Percentiles rank a stretch among this genome's conserved stretches.
phyloP scores from a whole-genome alignment of 53 echinoderm and acorn worm species.

The Pentamera pediparva region DNA sequence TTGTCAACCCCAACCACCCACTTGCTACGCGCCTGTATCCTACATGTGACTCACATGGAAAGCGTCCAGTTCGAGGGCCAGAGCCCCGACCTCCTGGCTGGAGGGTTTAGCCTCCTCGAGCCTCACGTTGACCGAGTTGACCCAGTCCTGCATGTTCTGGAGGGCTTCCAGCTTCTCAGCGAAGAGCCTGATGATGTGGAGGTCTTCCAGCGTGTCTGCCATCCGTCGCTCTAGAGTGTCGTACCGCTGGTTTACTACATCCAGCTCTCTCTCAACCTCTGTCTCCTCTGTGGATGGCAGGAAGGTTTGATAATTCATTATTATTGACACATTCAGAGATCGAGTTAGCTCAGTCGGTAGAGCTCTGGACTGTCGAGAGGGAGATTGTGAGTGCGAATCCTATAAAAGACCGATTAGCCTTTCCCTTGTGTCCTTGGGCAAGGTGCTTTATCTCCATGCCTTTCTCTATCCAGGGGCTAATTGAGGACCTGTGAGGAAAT shows the following conservation, averaged over 20 bases:
- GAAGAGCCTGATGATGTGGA: constrained; percentile 78
- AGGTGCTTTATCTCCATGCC: no score
- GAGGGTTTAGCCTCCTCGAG: constrained; percentile 65
- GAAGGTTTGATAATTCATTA: no score
- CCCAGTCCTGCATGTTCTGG: constrained; percentile 84
- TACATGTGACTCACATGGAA: constrained; percentile 77
- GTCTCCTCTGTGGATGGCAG: constrained; percentile 81
- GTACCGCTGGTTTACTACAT: constrained; percentile 67
- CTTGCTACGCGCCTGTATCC: no score
- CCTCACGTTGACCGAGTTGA: constrained; percentile 54
- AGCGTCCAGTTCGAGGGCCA: constrained; percentile 68
- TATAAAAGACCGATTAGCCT: no score
- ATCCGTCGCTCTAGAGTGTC: constrained; percentile 75
- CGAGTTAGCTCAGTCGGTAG: no score
- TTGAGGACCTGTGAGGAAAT: no score
- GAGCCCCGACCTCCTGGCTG: constrained; percentile 64
- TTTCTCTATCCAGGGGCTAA: no score
- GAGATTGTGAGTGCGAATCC: no score
- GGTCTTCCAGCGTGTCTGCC: constrained; percentile 73
- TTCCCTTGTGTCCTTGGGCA: no score
- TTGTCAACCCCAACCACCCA: no score
- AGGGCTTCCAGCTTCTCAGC: constrained; percentile 88
- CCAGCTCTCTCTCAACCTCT: constrained; percentile 82
- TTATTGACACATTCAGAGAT: no score
- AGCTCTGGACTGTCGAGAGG: no score